These are phyloP conservation scores for Hypocryptadius cinnamomeus DNA, from an alignment of 2,113 vertebrate genomes.

Conservation along the genomic window DNA sequence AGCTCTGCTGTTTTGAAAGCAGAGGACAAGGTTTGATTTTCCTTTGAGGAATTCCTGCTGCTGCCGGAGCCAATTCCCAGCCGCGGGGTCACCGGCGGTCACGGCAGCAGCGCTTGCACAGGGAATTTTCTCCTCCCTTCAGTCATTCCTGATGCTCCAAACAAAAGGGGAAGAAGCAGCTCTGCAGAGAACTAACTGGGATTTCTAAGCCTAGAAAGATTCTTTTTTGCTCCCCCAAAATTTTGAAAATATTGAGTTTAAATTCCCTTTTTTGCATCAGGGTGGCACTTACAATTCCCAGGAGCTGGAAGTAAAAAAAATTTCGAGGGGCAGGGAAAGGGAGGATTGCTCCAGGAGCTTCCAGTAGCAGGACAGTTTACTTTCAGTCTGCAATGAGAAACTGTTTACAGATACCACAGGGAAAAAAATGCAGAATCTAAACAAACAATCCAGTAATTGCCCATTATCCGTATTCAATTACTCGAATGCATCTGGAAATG, in stretches of 20 bases:
- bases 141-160: not conserved
- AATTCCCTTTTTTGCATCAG: accelerated
- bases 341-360: not conserved
- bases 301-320: not conserved
- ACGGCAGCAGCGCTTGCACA: not conserved
- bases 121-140: not conserved
- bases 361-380: conserved; percentile 22
- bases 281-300: not conserved
- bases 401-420: conserved; percentile 48
- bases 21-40: not conserved
- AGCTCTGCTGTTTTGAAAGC: not conserved
- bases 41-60: not conserved
- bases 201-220: not conserved
- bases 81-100: not conserved
- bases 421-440: conserved; percentile 28
- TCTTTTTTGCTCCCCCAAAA: accelerated
- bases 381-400: not conserved
- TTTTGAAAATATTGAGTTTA: not conserved
- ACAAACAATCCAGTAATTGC: conserved; percentile 62
- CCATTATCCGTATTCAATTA: conserved; percentile 56
- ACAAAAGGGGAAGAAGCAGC: not conserved
- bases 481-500: conserved; percentile 45
- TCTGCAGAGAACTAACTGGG: not conserved
- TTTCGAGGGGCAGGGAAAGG: not conserved
- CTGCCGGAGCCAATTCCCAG: not conserved